Evolutionary conservation across 2,888 invertebrate species (phyloP), one percentile per base, ranked within the genome.

Genomic region (Augochlorella aurata): DNA sequence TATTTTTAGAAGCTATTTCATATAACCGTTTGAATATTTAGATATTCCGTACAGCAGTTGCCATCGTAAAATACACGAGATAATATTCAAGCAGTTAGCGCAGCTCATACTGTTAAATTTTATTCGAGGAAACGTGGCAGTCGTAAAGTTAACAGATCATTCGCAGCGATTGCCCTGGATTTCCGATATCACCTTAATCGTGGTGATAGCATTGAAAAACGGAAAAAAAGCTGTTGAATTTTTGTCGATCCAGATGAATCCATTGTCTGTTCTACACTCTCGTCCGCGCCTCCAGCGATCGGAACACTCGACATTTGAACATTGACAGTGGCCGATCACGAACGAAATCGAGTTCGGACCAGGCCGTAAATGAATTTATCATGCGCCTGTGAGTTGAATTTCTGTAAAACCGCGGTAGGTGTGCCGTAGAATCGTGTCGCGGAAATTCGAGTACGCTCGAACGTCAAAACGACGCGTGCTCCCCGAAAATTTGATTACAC

Each of bases 311-410:
- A 63, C 38, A 29, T 63, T 38, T 38, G 47, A 49, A 49, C 47
- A 38, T 5, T 38, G 63, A 63, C 18, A 29, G 16, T 61, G 52
- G 16, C 29, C n/a, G 58, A 68, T 67, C 74, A 67, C 81, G 68
- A 71, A 65, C 68, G 74, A n/a, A 77, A 72, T 52, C 38, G 50
- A 18, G 74, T 81, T 52, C 50, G 71, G 38, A 7, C 69, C 61
- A 49, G 45, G 67, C 29, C 16, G 67, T 70, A 68, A 74, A 47
- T 65, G 74, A 78, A 74, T 81, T 77, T 69, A 50, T 50, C 72
- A 47, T 44, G 50, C 44, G 67, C 12, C 49, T 72, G 61, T 67
- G 52, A 69, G 73, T 45, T 49, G 18, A 9, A 18, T 47, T 77
- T 54, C 12, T 44, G 68, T 49, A 67, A 67, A 47, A 47, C 65